Base-by-base conservation (phyloP, 1,140 invertebrate species). In the Drosophila melanica region DNA sequence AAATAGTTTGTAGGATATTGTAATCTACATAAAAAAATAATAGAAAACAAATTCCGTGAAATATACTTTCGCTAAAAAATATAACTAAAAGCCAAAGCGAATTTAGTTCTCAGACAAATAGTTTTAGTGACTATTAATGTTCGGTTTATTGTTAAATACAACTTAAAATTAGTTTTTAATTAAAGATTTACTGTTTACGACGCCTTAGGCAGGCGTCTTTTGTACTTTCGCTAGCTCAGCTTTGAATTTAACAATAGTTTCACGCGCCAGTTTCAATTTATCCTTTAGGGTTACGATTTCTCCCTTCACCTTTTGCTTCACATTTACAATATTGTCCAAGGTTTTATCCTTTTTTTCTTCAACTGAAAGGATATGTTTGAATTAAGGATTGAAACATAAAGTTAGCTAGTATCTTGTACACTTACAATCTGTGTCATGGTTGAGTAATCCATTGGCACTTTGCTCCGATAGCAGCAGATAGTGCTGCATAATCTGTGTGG, bases 341-440 rank as follows among this genome's bases (percentile, higher is more conserved):
- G 97, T 96, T 66, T 95, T 95, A 45, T 96, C 95, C 87, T 98
- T 98, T 79, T 98, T 98, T 30, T 96, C 96, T 93, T 99, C 97
- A 95, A 98, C 97, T 98, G 92, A 60, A 95, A 94, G 60, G 10
- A 37, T 63, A 20, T 50, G 16, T 23, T 41, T 14, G 62, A 59
- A n/a, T 47, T 54, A 47, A 23, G 53, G 58, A 27, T 5, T 1
- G 4, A 9, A 9, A 3, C 1, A 10, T 14, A 33, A 16, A 45
- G 23, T n/a, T 68, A 33, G 20, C 1, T 55, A 60, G 23, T 51
- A 23, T 42, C 4, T 12, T 27, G 10, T 20, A 12, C 73, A 94
- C 95, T 95, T 94, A 98, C 97, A 99, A 92, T 99, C 96, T 60
- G 96, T 98, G 87, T 98, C 97, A 92, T 98, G 97, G 67, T 94